A percentile compares a stretch with the other conserved stretches of the same genome.
phyloP scores from a whole-genome alignment of 2,113 vertebrate genomes.

The Tragelaphus imberbis region DNA sequence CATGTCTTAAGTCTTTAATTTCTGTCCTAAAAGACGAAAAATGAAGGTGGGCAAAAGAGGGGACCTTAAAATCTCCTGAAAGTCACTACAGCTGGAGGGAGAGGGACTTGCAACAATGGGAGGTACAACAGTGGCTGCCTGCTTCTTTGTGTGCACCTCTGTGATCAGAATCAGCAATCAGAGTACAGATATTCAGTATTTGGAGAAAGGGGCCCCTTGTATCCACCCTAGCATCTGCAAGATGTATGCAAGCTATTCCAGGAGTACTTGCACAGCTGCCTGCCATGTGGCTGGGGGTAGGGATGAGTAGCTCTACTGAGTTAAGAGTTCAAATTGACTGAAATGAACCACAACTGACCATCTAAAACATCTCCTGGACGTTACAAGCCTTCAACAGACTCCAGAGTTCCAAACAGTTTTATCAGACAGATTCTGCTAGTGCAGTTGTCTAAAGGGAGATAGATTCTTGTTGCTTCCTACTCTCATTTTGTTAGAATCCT shows the following conservation, averaged over 20 bases:
- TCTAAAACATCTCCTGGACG: neutral
- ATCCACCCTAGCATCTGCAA: neutral
- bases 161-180: neutral
- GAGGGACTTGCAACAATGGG: neutral
- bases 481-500: neutral
- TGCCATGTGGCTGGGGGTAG: neutral
- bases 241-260: neutral
- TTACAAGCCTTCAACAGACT: neutral
- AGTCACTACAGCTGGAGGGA: neutral
- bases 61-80: neutral
- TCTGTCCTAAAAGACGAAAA: neutral
- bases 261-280: neutral
- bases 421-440: neutral
- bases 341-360: neutral
- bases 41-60: neutral
- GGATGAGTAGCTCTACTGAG: neutral
- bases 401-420: neutral
- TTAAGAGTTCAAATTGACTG: neutral
- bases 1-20: neutral
- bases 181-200: neutral
- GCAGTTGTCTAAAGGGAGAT: neutral
- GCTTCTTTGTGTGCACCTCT: neutral
- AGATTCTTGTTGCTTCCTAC: neutral
- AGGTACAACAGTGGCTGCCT: neutral
- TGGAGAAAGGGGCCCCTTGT: neutral